Percentiles rank a stretch among this genome's conserved stretches.
These are phyloP conservation scores for Drosophila neocordata DNA, from an alignment of 1,140 invertebrate genomes.

Conservation along the genomic window DNA sequence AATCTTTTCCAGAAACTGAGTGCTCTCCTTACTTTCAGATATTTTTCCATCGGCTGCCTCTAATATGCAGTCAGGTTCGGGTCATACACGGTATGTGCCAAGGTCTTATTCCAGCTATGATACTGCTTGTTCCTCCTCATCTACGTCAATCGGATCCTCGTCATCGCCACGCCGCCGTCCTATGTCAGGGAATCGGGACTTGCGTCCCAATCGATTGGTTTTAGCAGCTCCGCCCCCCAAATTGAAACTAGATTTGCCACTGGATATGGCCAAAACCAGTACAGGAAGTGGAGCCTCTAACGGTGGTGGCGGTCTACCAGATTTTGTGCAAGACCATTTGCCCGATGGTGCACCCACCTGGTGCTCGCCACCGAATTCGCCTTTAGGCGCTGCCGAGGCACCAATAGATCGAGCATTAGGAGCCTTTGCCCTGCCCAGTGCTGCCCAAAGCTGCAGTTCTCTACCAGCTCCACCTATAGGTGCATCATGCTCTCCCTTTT, in stretches of 20 bases:
- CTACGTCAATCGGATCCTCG: constrained; percentile 30
- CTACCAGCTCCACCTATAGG: constrained; percentile 23
- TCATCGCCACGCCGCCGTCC: constrained; percentile 66
- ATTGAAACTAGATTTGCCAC: constrained; percentile 72
- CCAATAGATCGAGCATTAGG: constrained; percentile 76
- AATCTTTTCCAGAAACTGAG: not conserved
- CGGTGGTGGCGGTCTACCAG: constrained; percentile 80
- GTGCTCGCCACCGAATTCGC: constrained; percentile 77
- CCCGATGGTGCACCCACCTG: constrained; percentile 84
- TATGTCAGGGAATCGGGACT: constrained; percentile 37
- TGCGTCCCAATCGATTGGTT: constrained; percentile 65
- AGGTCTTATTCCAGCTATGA: constrained; percentile 82
- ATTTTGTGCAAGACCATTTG: constrained; percentile 86
- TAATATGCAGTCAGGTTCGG: constrained; percentile 36
- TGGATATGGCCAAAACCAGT: constrained; percentile 41
- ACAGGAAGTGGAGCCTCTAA: constrained; percentile 31
- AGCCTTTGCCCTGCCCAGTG: constrained; percentile 34
- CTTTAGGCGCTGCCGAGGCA: constrained; percentile 58
- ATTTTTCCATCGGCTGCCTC: constrained; percentile 63
- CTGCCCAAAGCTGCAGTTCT: constrained; percentile 14
- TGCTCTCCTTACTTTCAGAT: constrained; percentile 23
- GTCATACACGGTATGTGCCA: constrained; percentile 65
- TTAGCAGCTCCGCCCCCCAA: constrained; percentile 42
- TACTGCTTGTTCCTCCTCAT: constrained; percentile 48
- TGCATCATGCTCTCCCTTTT: constrained; percentile 11